These are phyloP conservation scores for Drymodes brunneopygia DNA, from an alignment of 2,113 vertebrate species.

Conservation along the genomic window DNA sequence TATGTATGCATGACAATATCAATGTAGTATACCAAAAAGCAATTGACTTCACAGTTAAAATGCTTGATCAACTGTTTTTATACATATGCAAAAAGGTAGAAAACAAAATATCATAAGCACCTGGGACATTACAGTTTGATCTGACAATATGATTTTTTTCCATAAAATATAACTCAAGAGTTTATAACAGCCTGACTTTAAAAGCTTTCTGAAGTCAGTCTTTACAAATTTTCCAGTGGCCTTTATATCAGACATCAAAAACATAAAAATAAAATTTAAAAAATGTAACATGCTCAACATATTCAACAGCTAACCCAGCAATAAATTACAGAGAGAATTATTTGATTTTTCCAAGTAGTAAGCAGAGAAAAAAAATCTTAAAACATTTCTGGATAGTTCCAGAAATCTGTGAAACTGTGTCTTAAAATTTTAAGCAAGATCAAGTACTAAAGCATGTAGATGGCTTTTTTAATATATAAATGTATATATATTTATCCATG, in stretches of 20 bases:
- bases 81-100: neutral
- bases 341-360: neutral
- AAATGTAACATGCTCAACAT: neutral
- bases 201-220: neutral
- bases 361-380: neutral
- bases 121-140: neutral
- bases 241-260: neutral
- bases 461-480: neutral
- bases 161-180: neutral
- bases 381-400: neutral
- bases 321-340: neutral
- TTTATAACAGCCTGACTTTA: neutral
- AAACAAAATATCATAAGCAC: neutral
- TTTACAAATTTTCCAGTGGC: neutral
- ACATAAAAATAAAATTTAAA: too few relatives aligned
- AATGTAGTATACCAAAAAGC: neutral
- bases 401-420: neutral
- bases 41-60: neutral
- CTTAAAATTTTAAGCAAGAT: neutral
- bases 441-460: neutral
- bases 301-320: neutral
- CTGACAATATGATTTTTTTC: neutral
- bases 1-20: fast-evolving
- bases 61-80: neutral
- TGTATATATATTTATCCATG: neutral